Conservation (phyloP, 30 jellyfish, hydroid and myxozoan genomes). For the Aurelia aurita region DNA sequence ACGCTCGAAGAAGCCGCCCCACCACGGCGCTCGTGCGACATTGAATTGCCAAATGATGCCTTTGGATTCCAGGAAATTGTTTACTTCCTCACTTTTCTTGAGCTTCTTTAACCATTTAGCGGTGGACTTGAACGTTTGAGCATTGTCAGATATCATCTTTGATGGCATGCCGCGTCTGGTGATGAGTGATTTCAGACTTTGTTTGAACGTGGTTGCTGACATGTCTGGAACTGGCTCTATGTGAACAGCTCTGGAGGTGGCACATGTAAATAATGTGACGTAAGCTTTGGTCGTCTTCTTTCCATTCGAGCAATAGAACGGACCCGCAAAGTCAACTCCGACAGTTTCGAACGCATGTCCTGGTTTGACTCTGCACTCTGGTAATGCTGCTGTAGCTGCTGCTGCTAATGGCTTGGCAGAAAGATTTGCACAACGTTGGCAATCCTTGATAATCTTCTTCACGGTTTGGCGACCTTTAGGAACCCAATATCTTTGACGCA, state of each 20-base stretch:
- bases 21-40: constrained; percentile 61
- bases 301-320: constrained; percentile 7
- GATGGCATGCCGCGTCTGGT: constrained; percentile 69
- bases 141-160: constrained; percentile 50
- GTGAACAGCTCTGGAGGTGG: constrained; percentile 61
- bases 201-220: no score
- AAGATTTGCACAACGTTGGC: constrained; percentile 33
- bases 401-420: constrained; percentile 42
- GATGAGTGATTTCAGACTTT: constrained; percentile 32
- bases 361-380: constrained; percentile 21
- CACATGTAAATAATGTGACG: constrained; percentile 58
- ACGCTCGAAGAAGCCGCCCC: constrained; percentile 38
- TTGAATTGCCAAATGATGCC: not conserved
- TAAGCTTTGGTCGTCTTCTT: not conserved
- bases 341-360: constrained; percentile 30
- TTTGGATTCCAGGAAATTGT: not conserved
- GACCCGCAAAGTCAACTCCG: constrained; percentile 60
- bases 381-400: constrained; percentile 13
- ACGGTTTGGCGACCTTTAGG: constrained; percentile 4
- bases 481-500: constrained; percentile 5
- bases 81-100: constrained; percentile 3
- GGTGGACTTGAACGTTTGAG: constrained; percentile 18
- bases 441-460: constrained; percentile 2
- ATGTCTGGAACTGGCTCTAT: constrained; percentile 25
- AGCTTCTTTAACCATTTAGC: constrained; percentile 48